Conservation (phyloP, 2,888 invertebrate species). For the Chrysotoxum bicinctum region DNA sequence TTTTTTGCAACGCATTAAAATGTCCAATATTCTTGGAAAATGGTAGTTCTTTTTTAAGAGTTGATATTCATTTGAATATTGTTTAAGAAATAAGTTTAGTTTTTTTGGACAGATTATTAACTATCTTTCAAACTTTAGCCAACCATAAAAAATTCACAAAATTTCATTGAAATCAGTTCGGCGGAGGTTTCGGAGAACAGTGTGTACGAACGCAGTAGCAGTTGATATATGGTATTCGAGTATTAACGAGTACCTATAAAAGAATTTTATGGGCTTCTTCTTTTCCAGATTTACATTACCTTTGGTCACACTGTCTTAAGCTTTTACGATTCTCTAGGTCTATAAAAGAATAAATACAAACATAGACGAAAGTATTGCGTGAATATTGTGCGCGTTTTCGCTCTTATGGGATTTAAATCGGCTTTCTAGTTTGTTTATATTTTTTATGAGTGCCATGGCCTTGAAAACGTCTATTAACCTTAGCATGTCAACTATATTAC, state of each 20-base stretch:
- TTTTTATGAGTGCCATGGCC: constrained; percentile 53
- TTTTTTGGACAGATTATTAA: too few species aligned
- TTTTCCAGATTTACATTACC: background rate
- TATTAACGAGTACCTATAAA: background rate
- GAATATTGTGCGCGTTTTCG: background rate
- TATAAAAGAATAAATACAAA: background rate
- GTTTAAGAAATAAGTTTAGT: too few species aligned
- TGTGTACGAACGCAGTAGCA: too few species aligned
- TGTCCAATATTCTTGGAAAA: too few species aligned
- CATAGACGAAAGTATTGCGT: background rate
- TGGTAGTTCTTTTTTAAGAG: too few species aligned
- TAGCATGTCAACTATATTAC: constrained; percentile 5
- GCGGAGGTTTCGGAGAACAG: too few species aligned
- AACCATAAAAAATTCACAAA: too few species aligned
- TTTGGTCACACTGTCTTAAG: background rate
- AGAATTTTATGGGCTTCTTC: background rate
- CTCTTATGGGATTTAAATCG: background rate
- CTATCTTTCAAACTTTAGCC: too few species aligned
- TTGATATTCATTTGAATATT: too few species aligned
- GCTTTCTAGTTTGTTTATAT: constrained; percentile 15
- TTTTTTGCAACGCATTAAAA: too few species aligned
- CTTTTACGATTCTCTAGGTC: background rate
- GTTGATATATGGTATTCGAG: too few species aligned
- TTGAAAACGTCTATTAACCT: constrained; percentile 67
- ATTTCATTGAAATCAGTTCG: too few species aligned